A percentile compares a stretch with the other conserved stretches of the same genome.
phyloP scores from a whole-genome alignment of 2,888 invertebrate genomes.

The Blastobasis adustella region DNA sequence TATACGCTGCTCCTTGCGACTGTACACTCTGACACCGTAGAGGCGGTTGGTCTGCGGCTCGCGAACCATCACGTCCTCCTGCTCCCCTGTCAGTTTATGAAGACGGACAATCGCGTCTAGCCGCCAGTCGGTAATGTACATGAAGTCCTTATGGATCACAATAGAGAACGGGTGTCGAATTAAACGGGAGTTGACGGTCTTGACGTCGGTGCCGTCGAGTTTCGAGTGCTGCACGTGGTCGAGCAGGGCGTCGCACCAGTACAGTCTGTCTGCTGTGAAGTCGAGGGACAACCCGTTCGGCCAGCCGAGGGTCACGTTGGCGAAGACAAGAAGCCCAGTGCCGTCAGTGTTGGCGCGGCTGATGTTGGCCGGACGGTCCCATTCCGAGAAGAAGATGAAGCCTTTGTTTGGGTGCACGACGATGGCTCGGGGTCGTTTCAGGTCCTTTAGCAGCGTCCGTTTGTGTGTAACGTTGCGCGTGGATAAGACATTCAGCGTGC shows the following conservation, averaged over 20 bases:
- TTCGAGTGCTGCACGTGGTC: slow-evolving; percentile 97
- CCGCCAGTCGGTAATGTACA: slow-evolving; percentile 98
- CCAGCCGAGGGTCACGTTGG: slow-evolving; percentile 95
- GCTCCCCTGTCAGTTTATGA: slow-evolving; percentile 91
- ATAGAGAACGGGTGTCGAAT: slow-evolving; percentile 95
- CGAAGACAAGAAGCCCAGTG: slow-evolving; percentile 88
- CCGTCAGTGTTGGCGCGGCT: slow-evolving; percentile 95
- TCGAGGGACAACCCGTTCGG: slow-evolving; percentile 98
- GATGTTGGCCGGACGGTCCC: slow-evolving; percentile 97
- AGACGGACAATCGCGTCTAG: slow-evolving; percentile 94
- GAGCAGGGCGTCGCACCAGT: slow-evolving; percentile 97
- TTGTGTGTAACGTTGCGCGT: slow-evolving; percentile 90
- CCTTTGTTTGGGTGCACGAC: slow-evolving; percentile 97
- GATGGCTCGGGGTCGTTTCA: slow-evolving; percentile 95
- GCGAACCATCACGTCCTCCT: slow-evolving; percentile 88
- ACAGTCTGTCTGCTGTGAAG: slow-evolving; percentile 88
- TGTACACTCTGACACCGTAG: slow-evolving; percentile 94
- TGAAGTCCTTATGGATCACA: slow-evolving; percentile 90
- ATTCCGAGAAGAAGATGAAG: slow-evolving; percentile 95
- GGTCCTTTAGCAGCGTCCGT: slow-evolving; percentile 87
- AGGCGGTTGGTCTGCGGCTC: slow-evolving; percentile 93
- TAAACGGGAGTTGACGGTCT: slow-evolving; percentile 89
- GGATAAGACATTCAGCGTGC: slow-evolving; percentile 93
- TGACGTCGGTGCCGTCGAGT: slow-evolving; percentile 92
- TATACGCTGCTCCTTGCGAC: slow-evolving; percentile 82